Conservation (phyloP, 23 tunicate species). For the Styela clava region DNA sequence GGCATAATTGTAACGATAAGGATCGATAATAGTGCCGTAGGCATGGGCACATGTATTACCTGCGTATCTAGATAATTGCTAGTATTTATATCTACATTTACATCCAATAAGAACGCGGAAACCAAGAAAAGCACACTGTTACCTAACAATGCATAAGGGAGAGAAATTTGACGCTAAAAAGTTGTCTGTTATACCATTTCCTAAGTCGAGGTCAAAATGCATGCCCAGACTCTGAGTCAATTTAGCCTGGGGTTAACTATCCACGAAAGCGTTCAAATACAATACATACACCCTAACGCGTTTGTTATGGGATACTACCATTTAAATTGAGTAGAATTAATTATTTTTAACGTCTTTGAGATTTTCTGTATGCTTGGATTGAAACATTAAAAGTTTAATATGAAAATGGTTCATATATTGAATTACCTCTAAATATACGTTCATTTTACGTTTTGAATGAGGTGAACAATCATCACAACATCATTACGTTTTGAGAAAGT, state of each 20-base stretch:
- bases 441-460: background rate
- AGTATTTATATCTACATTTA: background rate
- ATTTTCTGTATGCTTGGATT: too few species aligned
- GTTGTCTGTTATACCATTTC: background rate
- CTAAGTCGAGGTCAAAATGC: background rate
- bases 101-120: too few species aligned
- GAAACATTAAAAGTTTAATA: too few species aligned
- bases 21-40: background rate
- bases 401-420: too few species aligned
- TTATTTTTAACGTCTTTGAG: too few species aligned
- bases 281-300: background rate
- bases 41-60: background rate
- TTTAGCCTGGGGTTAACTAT: background rate
- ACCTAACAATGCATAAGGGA: too few species aligned
- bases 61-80: background rate
- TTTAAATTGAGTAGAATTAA: background rate
- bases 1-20: background rate
- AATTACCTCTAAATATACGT: background rate
- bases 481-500: background rate
- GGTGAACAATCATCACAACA: background rate
- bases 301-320: background rate
- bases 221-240: background rate
- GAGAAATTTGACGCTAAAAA: background rate
- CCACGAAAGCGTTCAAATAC: background rate
- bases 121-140: too few species aligned